Conservation (phyloP, 2,888 invertebrate genomes). For the Agrenia bidenticulata region DNA sequence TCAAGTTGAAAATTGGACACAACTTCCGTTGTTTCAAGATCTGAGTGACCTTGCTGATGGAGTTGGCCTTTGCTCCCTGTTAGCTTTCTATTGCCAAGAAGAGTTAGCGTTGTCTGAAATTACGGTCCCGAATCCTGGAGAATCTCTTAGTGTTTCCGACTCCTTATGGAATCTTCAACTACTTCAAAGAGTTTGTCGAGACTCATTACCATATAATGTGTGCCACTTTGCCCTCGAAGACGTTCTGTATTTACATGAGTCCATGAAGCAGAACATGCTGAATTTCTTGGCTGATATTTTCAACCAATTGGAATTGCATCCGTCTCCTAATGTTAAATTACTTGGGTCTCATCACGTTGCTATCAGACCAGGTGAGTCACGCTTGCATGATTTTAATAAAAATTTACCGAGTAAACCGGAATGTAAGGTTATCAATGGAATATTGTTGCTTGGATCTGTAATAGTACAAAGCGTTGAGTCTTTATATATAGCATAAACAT, state of each 20-base stretch:
- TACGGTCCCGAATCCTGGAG: slow-evolving; percentile 51
- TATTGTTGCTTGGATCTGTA: background rate
- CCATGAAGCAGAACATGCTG: slow-evolving; percentile 86
- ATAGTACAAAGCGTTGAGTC: background rate
- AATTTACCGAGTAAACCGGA: background rate
- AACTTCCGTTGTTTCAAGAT: slow-evolving; percentile 61
- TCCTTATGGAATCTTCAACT: slow-evolving; percentile 81
- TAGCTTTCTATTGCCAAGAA: slow-evolving; percentile 87
- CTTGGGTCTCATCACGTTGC: slow-evolving; percentile 63
- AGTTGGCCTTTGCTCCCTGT: slow-evolving; percentile 79
- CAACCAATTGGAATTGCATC: slow-evolving; percentile 84
- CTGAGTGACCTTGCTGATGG: slow-evolving; percentile 89
- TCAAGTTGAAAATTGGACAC: slow-evolving; percentile 52
- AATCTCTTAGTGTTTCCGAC: slow-evolving; percentile 56
- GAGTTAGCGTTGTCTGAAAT: slow-evolving; percentile 72
- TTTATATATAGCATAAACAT: no score
- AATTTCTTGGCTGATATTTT: slow-evolving; percentile 92
- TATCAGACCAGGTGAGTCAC: slow-evolving; percentile 48
- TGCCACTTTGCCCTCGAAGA: slow-evolving; percentile 96
- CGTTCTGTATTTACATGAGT: slow-evolving; percentile 84
- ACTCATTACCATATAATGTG: slow-evolving; percentile 80
- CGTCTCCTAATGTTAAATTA: slow-evolving; percentile 81
- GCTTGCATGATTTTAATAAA: background rate
- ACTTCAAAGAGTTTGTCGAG: slow-evolving; percentile 81
- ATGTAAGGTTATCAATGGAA: background rate